Conservation (phyloP, 64 coral and sea anemone genomes). For the Porites australiensis region DNA sequence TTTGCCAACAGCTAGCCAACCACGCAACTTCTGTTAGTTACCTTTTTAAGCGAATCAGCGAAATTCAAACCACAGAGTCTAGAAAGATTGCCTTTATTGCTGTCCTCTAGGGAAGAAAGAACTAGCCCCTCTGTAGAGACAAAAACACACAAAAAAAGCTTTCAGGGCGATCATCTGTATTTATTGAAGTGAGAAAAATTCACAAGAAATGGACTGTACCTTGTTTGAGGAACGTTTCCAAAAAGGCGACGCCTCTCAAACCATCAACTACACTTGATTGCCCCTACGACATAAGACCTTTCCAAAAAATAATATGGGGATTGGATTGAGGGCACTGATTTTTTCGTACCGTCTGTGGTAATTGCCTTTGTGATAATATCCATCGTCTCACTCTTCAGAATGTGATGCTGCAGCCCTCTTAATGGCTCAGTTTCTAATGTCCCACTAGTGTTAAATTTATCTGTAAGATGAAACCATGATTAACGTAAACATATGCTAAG, state of each 20-base stretch:
- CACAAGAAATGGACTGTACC: too few species aligned
- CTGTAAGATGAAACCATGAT: slow-evolving; percentile 22
- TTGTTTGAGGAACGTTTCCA: too few species aligned
- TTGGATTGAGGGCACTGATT: too few species aligned
- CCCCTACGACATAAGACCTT: too few species aligned
- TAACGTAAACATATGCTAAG: too few species aligned
- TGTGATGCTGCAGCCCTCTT: slow-evolving; percentile 79
- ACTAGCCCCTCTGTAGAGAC: slow-evolving; percentile 37
- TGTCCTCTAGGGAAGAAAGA: slow-evolving; percentile 65
- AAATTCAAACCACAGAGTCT: slow-evolving; percentile 53
- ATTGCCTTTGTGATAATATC: slow-evolving; percentile 77
- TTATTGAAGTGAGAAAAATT: too few species aligned
- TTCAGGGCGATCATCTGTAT: too few species aligned
- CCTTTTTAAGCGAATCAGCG: slow-evolving; percentile 61
- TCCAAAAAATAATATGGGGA: too few species aligned
- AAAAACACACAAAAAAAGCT: not conserved
- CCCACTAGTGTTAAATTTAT: slow-evolving; percentile 64
- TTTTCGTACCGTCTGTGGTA: slow-evolving; percentile 47
- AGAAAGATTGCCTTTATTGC: slow-evolving; percentile 38
- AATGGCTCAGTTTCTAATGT: slow-evolving; percentile 52
- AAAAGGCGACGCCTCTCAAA: too few species aligned
- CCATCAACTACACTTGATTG: too few species aligned
- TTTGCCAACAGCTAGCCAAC: too few species aligned
- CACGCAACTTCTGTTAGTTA: not conserved
- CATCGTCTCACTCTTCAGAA: slow-evolving; percentile 76